These are phyloP conservation scores for Thymallus thymallus DNA, from an alignment of 2,113 vertebrate species.

Conservation along the genomic window DNA sequence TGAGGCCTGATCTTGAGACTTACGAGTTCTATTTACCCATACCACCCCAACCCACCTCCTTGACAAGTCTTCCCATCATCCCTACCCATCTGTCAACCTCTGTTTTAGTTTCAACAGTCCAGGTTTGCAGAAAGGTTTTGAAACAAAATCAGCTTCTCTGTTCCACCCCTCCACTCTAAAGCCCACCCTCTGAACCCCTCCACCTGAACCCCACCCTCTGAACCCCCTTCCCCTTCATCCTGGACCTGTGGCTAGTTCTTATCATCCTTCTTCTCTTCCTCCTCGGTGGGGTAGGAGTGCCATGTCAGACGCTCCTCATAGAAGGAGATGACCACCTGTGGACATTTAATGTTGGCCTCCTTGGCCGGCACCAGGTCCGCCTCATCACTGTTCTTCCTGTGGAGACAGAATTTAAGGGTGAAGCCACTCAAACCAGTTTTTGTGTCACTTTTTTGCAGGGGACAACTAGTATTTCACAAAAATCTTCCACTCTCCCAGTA, in stretches of 20 bases:
- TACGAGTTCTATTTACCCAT: too few species aligned
- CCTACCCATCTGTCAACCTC: background rate
- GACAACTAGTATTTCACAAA: too few species aligned
- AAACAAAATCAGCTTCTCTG: constrained; percentile 7
- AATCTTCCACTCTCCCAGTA: too few species aligned
- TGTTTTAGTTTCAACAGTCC: background rate
- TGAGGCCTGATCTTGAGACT: too few species aligned
- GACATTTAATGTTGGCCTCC: constrained; percentile 96
- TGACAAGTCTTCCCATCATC: background rate
- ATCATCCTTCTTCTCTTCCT: constrained; percentile 94
- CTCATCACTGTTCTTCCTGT: constrained; percentile 95
- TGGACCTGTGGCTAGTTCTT: constrained; percentile 73
- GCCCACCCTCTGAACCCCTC: too few species aligned
- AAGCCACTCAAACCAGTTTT: background rate
- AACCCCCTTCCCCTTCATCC: background rate
- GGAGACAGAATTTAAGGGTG: background rate
- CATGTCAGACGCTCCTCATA: constrained; percentile 96
- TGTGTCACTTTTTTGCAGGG: background rate
- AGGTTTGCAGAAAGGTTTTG: constrained; percentile 13
- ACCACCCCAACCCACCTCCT: background rate
- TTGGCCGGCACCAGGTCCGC: constrained; percentile 96
- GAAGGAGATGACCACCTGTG: constrained; percentile 98
- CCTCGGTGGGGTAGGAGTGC: constrained; percentile 96
- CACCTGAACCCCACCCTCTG: too few species aligned
- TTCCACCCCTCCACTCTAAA: background rate